Evolutionary conservation across 2,888 invertebrate species (phyloP), one percentile per base, ranked within the genome.

Genomic region (Drosophila mayaguana): DNA sequence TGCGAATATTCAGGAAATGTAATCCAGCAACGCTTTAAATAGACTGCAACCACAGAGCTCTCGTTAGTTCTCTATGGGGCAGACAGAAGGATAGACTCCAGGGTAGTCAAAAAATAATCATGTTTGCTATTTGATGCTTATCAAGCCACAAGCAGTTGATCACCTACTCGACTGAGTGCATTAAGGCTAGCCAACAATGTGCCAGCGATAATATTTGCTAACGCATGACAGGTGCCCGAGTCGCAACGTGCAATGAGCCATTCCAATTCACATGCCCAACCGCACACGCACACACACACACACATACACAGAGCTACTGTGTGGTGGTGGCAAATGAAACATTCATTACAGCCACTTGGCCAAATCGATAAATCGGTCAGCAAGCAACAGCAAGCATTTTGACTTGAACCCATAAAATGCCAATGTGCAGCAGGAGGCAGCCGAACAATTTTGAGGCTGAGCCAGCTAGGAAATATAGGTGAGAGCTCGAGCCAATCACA

Each of bases 341-440:
- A 70, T 79, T 80, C 73, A 80, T 77, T 80, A 67, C 38, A 43
- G 46, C 74, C 67, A 71, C 75, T 61, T 62, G 60, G 48, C 51
- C 51, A 59, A 60, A 81, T 74, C 60, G 68, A 81, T 79, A 74
- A 73, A 81, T 59, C 42, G 61, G 50, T 45, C 60, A 8, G n/a
- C 51, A 22, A 50, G 12, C 34, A 18, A 34, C 54, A 50, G 12
- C 34, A 18, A 34, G 50, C 22, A 48, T 11, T 72, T 53, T 42
- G 60, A 61, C 43, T 62, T 63, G 12, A 38, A 56, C 36, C 55
- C 45, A 68, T 63, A 64, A 83, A 80, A 66, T 54, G 59, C 45
- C 54, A 38, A 42, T 40, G 25, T 40, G n/a, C 54, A 40, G 54
- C 53, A 25, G 45, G 34, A 14, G 36, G 20, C 46, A 50, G 14